Evolutionary conservation across 2,888 invertebrate genomes (phyloP), one percentile per base, ranked within the genome.

Genomic region (Parnassius orleans): DNA sequence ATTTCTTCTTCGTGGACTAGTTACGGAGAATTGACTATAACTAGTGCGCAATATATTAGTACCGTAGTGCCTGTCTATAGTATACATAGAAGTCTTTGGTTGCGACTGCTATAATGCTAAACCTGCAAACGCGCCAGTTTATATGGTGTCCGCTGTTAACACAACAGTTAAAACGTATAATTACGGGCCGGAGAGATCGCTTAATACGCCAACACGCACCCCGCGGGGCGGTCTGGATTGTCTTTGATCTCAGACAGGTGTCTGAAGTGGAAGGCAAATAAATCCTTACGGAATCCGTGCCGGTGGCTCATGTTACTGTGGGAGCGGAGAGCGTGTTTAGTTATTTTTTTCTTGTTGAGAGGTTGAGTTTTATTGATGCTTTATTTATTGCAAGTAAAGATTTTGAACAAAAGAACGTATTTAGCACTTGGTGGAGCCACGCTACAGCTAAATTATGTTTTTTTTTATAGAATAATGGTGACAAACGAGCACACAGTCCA

Each of bases 221-320:
- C 53, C 15, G 10, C 2, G 41, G 41, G 41, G 50, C 14, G 10
- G 14, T n/a, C 56, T 33, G 47, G 47, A 42, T 47, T 59, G 46
- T 59, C 41, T 41, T 53, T 41, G 47, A 59, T 53, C 53, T 59
- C 53, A 15, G 53, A 47, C 44, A 59, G 53, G 59, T 53, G 59
- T 59, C 53, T 53, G 47, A 53, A 59, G 59, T 59, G 53, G 42
- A 43, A 12, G 47, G 46, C 10, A n/a, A 19, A 19, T 43, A 51
- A 19, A 19, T 19, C 11, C 57, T 12, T 51, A 59, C 33, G 24
- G 53, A n/a, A n/a, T 5, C 14, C 15, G 10, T 12, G 19, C 12
- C 41, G n/a, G 14, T 12, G 53, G 10, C 59, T n/a, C n/a, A 41
- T 41, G 41, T 53, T 46, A 2, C 24, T 9, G 46, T 2, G 24